phyloP scores from a whole-genome alignment of 2,888 invertebrate species.

The Acanthacorydalis orientalis region DNA sequence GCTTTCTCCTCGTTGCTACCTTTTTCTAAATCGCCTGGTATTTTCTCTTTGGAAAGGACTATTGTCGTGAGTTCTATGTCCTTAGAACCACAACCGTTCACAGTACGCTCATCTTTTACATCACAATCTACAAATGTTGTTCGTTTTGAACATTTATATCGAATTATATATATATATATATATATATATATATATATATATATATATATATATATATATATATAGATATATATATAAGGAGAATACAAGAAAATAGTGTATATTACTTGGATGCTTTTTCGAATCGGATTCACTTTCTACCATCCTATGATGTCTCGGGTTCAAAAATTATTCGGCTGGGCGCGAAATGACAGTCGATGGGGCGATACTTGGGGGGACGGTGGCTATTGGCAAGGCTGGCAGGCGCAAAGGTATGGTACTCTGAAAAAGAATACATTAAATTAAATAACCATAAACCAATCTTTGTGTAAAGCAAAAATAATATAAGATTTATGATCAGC shows the following conservation, averaged over 20 bases:
- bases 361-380: slow-evolving; percentile 16
- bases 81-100: slow-evolving; percentile 43
- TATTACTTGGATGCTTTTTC: slow-evolving; percentile 55
- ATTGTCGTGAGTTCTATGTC: slow-evolving; percentile 4
- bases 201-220: no score
- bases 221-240: not conserved
- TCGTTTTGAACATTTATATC: not conserved
- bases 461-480: no score
- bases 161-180: no score
- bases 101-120: slow-evolving; percentile 69
- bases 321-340: slow-evolving; percentile 11
- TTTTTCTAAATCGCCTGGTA: slow-evolving; percentile 41
- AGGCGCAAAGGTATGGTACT: slow-evolving; percentile 16
- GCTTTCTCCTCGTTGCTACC: slow-evolving; percentile 41
- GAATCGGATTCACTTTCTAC: slow-evolving; percentile 75
- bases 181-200: no score
- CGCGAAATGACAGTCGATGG: slow-evolving; percentile 5
- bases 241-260: not conserved
- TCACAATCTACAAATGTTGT: slow-evolving; percentile 50
- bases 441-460: no score
- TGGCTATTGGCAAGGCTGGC: slow-evolving; percentile 22
- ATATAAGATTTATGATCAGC: no score
- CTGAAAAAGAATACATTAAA: slow-evolving; percentile 19
- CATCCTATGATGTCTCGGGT: slow-evolving; percentile 50
- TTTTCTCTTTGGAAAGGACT: slow-evolving; percentile 30